phyloP scores from a whole-genome alignment of 2,113 vertebrate genomes.

The Glaucomys volans region DNA sequence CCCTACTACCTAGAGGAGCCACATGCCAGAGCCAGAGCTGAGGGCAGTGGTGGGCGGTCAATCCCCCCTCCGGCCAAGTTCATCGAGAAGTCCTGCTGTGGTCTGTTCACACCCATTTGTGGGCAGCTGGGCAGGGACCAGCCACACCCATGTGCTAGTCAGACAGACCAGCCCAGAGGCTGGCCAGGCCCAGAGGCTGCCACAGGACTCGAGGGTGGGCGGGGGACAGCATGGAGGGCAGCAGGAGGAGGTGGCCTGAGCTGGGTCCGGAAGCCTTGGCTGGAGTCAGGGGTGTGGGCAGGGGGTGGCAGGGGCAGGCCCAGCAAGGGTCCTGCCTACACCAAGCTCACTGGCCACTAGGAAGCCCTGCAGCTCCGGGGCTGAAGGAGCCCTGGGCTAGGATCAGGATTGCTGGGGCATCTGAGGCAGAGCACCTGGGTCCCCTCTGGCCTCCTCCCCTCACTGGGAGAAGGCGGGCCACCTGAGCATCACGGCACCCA shows the following conservation, averaged over 20 bases:
- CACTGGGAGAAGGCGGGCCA: accelerated
- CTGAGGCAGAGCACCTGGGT: not conserved
- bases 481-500: not conserved
- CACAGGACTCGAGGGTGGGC: not conserved
- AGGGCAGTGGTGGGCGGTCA: not conserved
- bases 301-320: not conserved
- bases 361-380: not conserved
- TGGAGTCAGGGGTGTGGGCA: too few relatives aligned
- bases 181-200: not conserved
- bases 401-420: not conserved
- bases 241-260: not conserved
- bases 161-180: not conserved
- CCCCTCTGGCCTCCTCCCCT: not conserved
- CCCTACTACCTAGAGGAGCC: not conserved
- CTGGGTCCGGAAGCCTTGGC: too few relatives aligned
- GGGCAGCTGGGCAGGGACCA: not conserved
- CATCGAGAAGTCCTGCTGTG: accelerated
- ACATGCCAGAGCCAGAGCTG: accelerated
- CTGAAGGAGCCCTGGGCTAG: too few relatives aligned
- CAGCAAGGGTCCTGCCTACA: not conserved
- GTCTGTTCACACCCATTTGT: too few relatives aligned
- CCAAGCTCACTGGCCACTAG: not conserved
- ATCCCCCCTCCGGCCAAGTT: not conserved
- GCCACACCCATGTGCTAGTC: accelerated
- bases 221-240: accelerated